Conservation (phyloP, 2,888 invertebrate species). For the Dynastes tityus region DNA sequence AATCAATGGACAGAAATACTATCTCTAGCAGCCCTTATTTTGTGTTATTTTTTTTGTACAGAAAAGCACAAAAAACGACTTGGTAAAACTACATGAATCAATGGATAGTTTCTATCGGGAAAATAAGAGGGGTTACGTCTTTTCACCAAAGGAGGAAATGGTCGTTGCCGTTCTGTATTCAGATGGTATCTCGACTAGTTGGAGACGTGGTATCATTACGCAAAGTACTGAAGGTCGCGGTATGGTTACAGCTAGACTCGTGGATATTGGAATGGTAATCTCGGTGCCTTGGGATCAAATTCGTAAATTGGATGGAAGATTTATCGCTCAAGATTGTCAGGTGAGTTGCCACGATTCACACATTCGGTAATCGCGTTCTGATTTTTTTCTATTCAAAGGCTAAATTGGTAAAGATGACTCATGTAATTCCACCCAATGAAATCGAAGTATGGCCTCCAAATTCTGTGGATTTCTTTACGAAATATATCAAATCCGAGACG, state of each 20-base stretch:
- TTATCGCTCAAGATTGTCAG: conserved; percentile 63
- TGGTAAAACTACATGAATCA: conserved; percentile 53
- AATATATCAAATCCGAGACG: conserved; percentile 63
- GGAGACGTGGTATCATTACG: conserved; percentile 77
- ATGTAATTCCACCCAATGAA: conserved; percentile 69
- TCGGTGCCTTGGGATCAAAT: conserved; percentile 72
- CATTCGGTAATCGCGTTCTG: not conserved
- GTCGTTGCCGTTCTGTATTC: conserved; percentile 71
- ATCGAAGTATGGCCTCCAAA: conserved; percentile 65
- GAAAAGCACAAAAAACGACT: conserved; percentile 12
- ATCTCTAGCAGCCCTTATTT: not conserved
- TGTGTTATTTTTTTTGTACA: conserved; percentile 4
- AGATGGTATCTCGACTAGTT: conserved; percentile 67
- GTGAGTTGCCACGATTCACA: conserved; percentile 55
- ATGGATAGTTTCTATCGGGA: conserved; percentile 61
- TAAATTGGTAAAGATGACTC: conserved; percentile 68
- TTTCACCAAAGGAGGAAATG: conserved; percentile 70
- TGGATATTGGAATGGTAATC: conserved; percentile 77
- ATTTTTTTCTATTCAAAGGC: conserved; percentile 63
- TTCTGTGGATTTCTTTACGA: conserved; percentile 67
- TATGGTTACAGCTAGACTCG: conserved; percentile 74
- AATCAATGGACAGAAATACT: too few species aligned
- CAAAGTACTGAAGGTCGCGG: conserved; percentile 68
- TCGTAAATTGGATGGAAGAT: conserved; percentile 69
- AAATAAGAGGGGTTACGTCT: conserved; percentile 54